These are phyloP conservation scores for Falco peregrinus DNA, from an alignment of 2,797 vertebrate species.

Conservation along the genomic window DNA sequence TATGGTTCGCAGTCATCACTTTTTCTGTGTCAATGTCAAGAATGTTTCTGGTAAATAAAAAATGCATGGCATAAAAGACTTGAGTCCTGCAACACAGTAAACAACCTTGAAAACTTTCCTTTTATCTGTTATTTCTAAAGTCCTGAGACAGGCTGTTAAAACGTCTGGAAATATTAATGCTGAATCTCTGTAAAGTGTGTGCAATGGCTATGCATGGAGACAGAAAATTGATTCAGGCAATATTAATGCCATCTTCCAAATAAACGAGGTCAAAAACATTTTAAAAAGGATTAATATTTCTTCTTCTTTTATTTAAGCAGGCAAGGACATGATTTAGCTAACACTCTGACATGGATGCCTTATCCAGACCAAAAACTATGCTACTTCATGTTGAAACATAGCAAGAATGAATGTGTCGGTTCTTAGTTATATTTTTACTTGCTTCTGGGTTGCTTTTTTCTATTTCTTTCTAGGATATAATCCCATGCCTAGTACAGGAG, in stretches of 20 bases:
- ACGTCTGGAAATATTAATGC: not conserved
- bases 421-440: not conserved
- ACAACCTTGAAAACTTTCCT: not conserved
- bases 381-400: not conserved
- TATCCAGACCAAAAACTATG: not conserved
- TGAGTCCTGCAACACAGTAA: not conserved
- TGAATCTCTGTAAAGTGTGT: not conserved
- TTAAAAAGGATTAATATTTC: not conserved
- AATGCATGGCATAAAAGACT: not conserved
- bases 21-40: not conserved
- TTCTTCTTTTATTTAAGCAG: not conserved
- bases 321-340: not conserved
- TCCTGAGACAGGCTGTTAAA: not conserved
- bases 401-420: not conserved
- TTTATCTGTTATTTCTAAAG: conserved; percentile 9
- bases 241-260: not conserved
- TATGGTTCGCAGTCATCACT: not conserved
- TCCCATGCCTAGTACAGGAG: not conserved
- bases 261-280: not conserved
- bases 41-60: not conserved
- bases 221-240: not conserved
- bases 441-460: not conserved
- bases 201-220: not conserved
- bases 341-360: not conserved
- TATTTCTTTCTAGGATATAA: not conserved